Evolutionary conservation across 2,797 vertebrate genomes (phyloP).

Genomic region (Dromococcyx pavoninus): DNA sequence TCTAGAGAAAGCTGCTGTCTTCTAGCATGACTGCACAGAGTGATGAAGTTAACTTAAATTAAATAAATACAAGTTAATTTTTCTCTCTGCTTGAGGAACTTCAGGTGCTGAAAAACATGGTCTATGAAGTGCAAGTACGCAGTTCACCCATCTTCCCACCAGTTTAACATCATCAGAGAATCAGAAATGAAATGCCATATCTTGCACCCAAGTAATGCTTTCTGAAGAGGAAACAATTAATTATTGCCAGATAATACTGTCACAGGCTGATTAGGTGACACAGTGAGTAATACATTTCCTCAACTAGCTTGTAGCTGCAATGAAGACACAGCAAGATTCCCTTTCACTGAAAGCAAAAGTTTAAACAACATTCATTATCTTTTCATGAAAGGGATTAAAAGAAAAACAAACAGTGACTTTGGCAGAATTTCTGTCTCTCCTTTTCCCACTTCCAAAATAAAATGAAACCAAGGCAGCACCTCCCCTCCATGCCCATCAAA

Average conservation of each 20-base stretch:
- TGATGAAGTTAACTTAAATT: background rate
- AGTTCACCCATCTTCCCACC: background rate
- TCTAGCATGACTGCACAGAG: background rate
- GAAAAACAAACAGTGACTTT: constrained; percentile 68
- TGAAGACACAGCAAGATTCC: background rate
- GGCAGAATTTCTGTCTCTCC: constrained; percentile 70
- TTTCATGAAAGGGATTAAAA: constrained; percentile 6
- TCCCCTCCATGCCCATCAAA: background rate
- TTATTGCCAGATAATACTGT: constrained; percentile 5
- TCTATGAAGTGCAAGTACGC: background rate
- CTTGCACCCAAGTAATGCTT: background rate
- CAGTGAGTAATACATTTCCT: background rate
- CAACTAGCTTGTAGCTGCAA: background rate
- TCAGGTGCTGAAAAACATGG: background rate
- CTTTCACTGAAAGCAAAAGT: constrained; percentile 26
- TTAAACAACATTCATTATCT: constrained; percentile 38
- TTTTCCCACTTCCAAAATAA: background rate
- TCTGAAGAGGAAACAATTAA: constrained; percentile 14
- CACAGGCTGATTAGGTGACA: background rate
- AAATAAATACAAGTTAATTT: background rate
- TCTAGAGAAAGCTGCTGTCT: background rate
- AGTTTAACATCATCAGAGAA: background rate
- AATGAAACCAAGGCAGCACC: background rate
- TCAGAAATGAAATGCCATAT: background rate
- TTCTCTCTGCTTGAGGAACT: background rate